Conservation (phyloP, 2,113 vertebrate genomes). For the Oryzias curvinotus region DNA sequence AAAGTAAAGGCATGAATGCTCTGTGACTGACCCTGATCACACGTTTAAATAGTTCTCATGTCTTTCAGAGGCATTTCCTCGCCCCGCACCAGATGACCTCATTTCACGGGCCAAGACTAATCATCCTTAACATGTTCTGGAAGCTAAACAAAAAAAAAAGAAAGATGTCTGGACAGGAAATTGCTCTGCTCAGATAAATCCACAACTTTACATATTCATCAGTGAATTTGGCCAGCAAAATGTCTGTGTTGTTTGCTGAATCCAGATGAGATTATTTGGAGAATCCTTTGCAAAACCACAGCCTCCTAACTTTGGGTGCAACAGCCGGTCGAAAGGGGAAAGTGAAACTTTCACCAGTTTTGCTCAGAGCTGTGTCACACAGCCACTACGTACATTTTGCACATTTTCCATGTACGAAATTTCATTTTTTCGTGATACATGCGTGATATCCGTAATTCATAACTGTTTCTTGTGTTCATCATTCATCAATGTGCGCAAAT, state of each 20-base stretch:
- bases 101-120: constrained; percentile 54
- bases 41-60: constrained; percentile 35
- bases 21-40: constrained; percentile 6
- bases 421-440: too few species aligned
- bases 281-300: constrained; percentile 18
- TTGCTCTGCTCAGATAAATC: constrained; percentile 55
- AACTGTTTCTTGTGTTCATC: too few species aligned
- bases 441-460: too few species aligned
- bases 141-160: constrained; percentile 22
- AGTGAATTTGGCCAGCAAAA: constrained; percentile 19
- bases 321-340: not conserved
- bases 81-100: constrained; percentile 48
- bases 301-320: constrained; percentile 17
- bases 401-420: too few species aligned
- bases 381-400: too few species aligned
- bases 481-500: too few species aligned
- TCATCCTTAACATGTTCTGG: constrained; percentile 61
- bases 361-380: not conserved
- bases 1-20: constrained; percentile 3
- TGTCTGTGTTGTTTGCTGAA: constrained; percentile 9
- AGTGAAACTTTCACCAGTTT: not conserved
- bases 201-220: constrained; percentile 51
- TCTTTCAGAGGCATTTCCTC: constrained; percentile 31
- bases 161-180: constrained; percentile 60
- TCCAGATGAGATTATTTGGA: constrained; percentile 32